phyloP scores from a whole-genome alignment of 1,140 invertebrate species.

The Notospermus geniculatus region DNA sequence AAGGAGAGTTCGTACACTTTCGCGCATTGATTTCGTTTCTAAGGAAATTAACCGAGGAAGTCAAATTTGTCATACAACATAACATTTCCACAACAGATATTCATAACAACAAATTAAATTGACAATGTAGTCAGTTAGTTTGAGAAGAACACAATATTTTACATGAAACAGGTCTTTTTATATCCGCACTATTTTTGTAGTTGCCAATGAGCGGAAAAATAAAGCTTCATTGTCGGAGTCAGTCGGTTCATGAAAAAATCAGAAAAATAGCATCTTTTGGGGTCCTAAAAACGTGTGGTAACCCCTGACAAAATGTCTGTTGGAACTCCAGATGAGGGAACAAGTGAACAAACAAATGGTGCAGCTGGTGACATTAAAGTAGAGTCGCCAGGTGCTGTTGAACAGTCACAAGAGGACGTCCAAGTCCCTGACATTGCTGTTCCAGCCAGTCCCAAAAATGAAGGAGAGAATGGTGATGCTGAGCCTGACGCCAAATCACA shows the following conservation, averaged over 20 bases:
- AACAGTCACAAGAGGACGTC: conserved; percentile 17
- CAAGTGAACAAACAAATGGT: background rate
- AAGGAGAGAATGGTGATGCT: background rate
- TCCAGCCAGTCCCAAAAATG: background rate
- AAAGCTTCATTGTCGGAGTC: background rate
- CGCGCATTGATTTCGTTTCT: too few relatives aligned
- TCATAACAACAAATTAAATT: too few relatives aligned
- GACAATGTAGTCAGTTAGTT: too few relatives aligned
- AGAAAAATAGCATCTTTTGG: background rate
- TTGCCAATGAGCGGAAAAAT: background rate
- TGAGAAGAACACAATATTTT: too few relatives aligned
- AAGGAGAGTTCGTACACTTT: too few relatives aligned
- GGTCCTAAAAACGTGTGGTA: background rate
- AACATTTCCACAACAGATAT: too few relatives aligned
- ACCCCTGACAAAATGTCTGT: background rate
- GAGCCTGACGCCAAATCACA: background rate
- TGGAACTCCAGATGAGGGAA: conserved; percentile 4
- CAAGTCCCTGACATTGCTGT: conserved; percentile 20
- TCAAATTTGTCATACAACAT: too few relatives aligned
- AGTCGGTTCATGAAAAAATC: background rate
- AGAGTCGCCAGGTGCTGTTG: background rate
- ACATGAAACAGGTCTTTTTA: too few relatives aligned
- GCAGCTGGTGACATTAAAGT: background rate
- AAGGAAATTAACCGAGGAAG: too few relatives aligned
- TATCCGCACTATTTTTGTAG: too few relatives aligned